A percentile compares a stretch with the other conserved stretches of the same genome.
These are phyloP conservation scores for Xenopus petersii DNA, from an alignment of 2,797 vertebrate genomes.

Conservation along the genomic window DNA sequence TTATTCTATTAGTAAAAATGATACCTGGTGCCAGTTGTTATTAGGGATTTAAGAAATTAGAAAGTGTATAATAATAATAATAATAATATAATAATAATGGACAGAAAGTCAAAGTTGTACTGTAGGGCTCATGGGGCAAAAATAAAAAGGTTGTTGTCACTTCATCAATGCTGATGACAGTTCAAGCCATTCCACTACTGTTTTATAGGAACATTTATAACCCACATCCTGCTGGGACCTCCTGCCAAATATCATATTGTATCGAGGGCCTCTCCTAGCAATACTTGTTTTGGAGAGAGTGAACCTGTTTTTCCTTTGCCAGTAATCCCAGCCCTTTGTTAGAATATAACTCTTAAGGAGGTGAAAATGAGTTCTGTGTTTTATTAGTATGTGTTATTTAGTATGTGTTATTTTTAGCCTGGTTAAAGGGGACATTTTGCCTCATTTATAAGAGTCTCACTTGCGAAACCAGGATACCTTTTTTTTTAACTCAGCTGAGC, in stretches of 20 bases:
- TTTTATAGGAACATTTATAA: conserved; percentile 12
- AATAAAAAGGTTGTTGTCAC: too few relatives aligned
- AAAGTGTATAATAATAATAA: too few relatives aligned
- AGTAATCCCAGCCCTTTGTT: conserved; percentile 21
- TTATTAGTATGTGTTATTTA: not conserved
- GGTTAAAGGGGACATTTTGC: too few relatives aligned
- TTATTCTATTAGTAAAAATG: too few relatives aligned
- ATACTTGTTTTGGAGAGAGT: conserved; percentile 12
- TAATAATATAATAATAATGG: too few relatives aligned
- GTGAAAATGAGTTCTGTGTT: conserved; percentile 35
- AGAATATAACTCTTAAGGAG: conserved; percentile 15
- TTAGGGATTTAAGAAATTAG: too few relatives aligned
- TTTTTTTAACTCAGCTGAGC: conserved; percentile 8
- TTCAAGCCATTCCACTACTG: conserved; percentile 25
- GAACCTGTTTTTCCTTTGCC: conserved; percentile 32
- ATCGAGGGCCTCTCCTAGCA: not conserved
- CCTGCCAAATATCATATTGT: not conserved
- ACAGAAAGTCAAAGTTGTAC: too few relatives aligned
- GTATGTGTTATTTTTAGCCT: conserved; percentile 35
- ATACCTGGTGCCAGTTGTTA: too few relatives aligned
- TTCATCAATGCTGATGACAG: not conserved
- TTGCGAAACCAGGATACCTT: not conserved
- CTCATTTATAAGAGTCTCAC: too few relatives aligned
- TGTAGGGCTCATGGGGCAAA: too few relatives aligned
- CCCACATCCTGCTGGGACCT: not conserved